Evolutionary conservation across 2,113 vertebrate species (phyloP), one percentile per base, ranked within the genome.

Genomic region (Formicarius rufipectus): DNA sequence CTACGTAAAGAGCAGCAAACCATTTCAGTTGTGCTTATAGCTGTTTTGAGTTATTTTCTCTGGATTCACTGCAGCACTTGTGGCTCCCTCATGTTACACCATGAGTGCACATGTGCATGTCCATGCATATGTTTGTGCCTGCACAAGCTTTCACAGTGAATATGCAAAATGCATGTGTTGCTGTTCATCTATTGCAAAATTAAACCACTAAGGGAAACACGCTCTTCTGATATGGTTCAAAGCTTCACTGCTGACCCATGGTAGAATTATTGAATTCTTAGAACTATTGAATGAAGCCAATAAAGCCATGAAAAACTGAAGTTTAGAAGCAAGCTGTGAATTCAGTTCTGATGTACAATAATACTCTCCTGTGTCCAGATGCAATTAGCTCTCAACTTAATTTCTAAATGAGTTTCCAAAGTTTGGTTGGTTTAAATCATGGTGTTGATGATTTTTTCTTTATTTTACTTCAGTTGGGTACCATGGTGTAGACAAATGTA

Each of bases 401-500:
- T 90, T 96, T 76, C 73, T 94, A 83, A 79, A 85, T 49, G 66
- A 94, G 28, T 62, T 94, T 93, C 79, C 79, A 96, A 69, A n/a
- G 35, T 83, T 94, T 90, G 93, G 79, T 88, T 92, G n/a, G 33
- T 90, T 87, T 96, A 94, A 97, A 87, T 87, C 79, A 90, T 73
- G 14, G 58, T 50, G 66, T 42, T 96, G 85, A 50, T 95, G 75
- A 94, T 60, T 96, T 90, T 89, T 90, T 86, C 64, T 90, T 95
- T 88, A 94, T 95, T 93, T 94, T 89, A 55, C 25, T 94, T 96
- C 59, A 92, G 1, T 96, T 95, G 93, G 66, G 95, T 96, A 82
- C 91, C n/a, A 22, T 56, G 53, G 89, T 82, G 91, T 80, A 93
- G 97, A 95, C 94, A 96, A 97, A 95, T 63, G 52, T 89, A 73